Conservation (phyloP, 2,888 invertebrate species). For the Mermis nigrescens region DNA sequence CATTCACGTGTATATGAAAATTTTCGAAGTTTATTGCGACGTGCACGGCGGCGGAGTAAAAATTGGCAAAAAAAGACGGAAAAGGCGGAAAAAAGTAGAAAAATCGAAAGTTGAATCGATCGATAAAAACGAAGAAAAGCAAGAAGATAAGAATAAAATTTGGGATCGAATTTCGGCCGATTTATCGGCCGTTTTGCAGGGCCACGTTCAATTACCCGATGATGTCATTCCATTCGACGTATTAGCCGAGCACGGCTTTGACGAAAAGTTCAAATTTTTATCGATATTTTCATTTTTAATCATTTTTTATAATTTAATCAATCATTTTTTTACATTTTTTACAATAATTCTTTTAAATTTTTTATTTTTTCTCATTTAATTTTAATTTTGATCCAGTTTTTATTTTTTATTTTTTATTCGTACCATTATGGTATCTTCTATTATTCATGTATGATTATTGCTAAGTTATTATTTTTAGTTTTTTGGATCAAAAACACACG, state of each 20-base stretch:
- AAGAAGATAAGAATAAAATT: constrained; percentile 35
- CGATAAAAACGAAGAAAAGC: constrained; percentile 23
- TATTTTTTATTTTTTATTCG: too few relatives aligned
- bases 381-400: too few relatives aligned
- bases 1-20: constrained; percentile 36
- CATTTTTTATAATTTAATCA: too few relatives aligned
- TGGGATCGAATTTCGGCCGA: constrained; percentile 27
- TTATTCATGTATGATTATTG: too few relatives aligned
- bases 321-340: too few relatives aligned
- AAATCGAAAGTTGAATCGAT: constrained; percentile 3
- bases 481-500: too few relatives aligned
- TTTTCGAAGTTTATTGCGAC: constrained; percentile 35
- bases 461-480: too few relatives aligned
- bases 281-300: too few relatives aligned
- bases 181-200: constrained; percentile 35
- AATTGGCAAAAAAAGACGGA: constrained; percentile 14
- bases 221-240: constrained; percentile 56
- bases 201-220: constrained; percentile 36
- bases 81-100: constrained; percentile 11
- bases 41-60: constrained; percentile 19
- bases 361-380: too few relatives aligned
- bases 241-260: background rate
- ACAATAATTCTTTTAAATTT: too few relatives aligned
- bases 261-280: background rate
- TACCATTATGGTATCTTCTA: too few relatives aligned